Conservation (phyloP, 2,113 vertebrate species). For the Xenopus tropicalis region UCB_Xtro_10.0 CM004447.2:142793001-142793500, state of each 20-base stretch:
- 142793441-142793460: constrained; percentile 29
- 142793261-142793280: constrained; percentile 55
- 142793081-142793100: constrained; percentile 22
- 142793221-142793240: constrained; percentile 60
- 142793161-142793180: constrained; percentile 51
- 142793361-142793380: constrained; percentile 45
- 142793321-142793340: constrained; percentile 53
- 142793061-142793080: constrained; percentile 13
- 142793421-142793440: constrained; percentile 22
- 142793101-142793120: constrained; percentile 38
- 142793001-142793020: background rate
- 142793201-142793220: constrained; percentile 56
- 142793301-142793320: constrained; percentile 38
- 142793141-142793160: constrained; percentile 8
- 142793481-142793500: constrained; percentile 31
- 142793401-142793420: constrained; percentile 29
- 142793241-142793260: constrained; percentile 58
- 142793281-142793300: constrained; percentile 58
- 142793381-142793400: constrained; percentile 41
- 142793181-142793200: constrained; percentile 58
- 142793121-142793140: constrained; percentile 30
- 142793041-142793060: constrained; percentile 5
- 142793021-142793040: background rate
- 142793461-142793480: constrained; percentile 35
- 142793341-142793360: constrained; percentile 53